Evolutionary conservation across 2,797 vertebrate species (phyloP), one percentile per base, ranked within the genome.

Genomic region (Cossypha polioptera): DNA sequence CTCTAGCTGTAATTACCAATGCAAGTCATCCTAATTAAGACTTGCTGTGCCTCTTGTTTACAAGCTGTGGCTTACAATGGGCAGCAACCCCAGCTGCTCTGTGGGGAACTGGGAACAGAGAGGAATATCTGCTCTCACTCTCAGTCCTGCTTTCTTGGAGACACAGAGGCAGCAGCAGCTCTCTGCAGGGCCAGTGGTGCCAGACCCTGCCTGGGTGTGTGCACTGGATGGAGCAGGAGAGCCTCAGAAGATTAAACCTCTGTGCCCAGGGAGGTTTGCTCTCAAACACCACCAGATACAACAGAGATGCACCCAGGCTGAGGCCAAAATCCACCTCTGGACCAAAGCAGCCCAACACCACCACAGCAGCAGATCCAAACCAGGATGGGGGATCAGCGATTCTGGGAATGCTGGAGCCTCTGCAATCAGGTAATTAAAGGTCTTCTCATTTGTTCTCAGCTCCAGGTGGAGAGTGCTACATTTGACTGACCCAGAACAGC

Each of bases 361-460:
- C 12, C 5, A 38, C 0, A 0, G 47, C 36, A 38, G 9, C 5
- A 3, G 8, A 28, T 16, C 57, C 61, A 33, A 19, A 35, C 9
- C 78, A 22, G 43, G 10, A 6, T 0, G 2, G 59, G 58, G 13
- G 7, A 11, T 1, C 45, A 15, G n/a, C 0, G 15, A 14, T 38
- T 28, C 11, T 2, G 80, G 63, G 40, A 5, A n/a, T 47, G 29
- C 5, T 26, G 55, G 24, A 10, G 9, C 18, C 2, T 1, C 51
- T 16, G 40, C 77, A 10, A 1, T 4, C 28, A 36, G 26, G 35
- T 38, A 50, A 54, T 22, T 31, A 55, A 67, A 83, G 28, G 26
- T 2, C n/a, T 76, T 66, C 24, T 20, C 0, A 3, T 24, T 19
- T 55, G 50, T 55, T 16, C 50, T 16, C 57, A 55, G 50, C 57